Percentiles rank a stretch among this genome's conserved stretches.
phyloP scores from a whole-genome alignment of 1,140 invertebrate genomes.

The Tetramorium alpestre region DNA sequence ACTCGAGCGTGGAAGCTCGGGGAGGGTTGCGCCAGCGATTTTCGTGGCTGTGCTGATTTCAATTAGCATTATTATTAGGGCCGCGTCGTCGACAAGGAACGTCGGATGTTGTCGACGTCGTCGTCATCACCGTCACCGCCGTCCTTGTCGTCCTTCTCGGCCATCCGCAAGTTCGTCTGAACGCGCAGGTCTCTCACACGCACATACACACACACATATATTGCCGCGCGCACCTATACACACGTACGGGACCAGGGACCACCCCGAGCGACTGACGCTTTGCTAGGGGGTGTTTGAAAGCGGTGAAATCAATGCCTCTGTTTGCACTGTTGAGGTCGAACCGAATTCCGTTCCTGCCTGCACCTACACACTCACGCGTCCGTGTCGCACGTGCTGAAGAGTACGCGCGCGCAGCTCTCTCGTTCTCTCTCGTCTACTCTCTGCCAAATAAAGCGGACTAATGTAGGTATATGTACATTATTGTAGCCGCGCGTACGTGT shows the following conservation, averaged over 20 bases:
- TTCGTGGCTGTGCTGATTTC: conserved; percentile 76
- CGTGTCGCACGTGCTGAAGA: conserved; percentile 19
- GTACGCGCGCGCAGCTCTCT: neutral
- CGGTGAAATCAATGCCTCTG: conserved; percentile 86
- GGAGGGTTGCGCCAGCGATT: conserved; percentile 68
- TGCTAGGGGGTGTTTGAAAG: conserved; percentile 83
- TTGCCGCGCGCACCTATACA: conserved; percentile 1
- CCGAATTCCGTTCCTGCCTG: conserved; percentile 80
- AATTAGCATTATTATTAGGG: conserved; percentile 85
- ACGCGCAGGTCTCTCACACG: conserved; percentile 75
- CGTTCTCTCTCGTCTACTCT: neutral
- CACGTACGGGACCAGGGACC: conserved; percentile 40
- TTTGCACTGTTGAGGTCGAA: conserved; percentile 85
- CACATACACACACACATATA: neutral
- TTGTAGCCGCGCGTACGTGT: neutral
- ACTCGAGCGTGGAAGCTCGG: conserved; percentile 67
- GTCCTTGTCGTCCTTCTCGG: conserved; percentile 51
- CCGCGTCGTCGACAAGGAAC: conserved; percentile 78
- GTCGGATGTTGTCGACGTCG: conserved; percentile 68
- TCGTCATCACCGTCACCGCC: conserved; percentile 42
- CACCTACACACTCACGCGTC: conserved; percentile 67
- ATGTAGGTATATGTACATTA: conserved; percentile 4
- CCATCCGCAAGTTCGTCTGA: conserved; percentile 69
- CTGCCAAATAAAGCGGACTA: conserved; percentile 41
- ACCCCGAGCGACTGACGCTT: conserved; percentile 78